Conservation (phyloP, 2,113 vertebrate species). For the Sorex araneus region DNA sequence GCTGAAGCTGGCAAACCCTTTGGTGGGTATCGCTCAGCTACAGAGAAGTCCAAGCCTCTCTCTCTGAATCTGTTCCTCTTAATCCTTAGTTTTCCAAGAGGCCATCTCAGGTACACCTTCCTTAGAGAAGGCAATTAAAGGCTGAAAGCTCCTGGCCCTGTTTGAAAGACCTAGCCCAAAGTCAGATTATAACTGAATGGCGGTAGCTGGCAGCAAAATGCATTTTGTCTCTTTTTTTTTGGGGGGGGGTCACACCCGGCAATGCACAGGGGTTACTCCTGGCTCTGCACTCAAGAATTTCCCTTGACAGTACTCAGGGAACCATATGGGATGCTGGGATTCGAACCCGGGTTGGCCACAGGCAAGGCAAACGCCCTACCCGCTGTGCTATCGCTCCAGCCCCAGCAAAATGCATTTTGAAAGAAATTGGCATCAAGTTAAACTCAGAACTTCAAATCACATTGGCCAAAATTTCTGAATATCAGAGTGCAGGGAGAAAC, state of each 20-base stretch:
- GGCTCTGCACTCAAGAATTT: too few species aligned
- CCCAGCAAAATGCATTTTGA: conserved; percentile 62
- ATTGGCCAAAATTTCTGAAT: conserved; percentile 62
- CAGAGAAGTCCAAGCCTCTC: conserved; percentile 58
- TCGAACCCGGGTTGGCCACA: too few species aligned
- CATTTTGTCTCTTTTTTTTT: too few species aligned
- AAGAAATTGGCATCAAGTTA: conserved; percentile 67
- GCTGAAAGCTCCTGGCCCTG: conserved; percentile 6
- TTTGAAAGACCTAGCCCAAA: conserved; percentile 1
- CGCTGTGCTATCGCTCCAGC: too few species aligned
- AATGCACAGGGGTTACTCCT: too few species aligned
- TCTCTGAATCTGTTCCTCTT: conserved; percentile 38
- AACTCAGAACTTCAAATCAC: conserved; percentile 59
- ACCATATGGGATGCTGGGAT: too few species aligned
- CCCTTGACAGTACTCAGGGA: too few species aligned
- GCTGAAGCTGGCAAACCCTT: background rate
- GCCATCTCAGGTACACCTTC: background rate
- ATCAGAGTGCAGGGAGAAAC: conserved; percentile 21
- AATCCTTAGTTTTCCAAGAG: conserved; percentile 64
- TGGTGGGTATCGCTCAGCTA: background rate
- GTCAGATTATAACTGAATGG: conserved; percentile 62
- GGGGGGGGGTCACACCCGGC: too few species aligned
- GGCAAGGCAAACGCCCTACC: too few species aligned
- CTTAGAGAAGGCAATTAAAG: background rate
- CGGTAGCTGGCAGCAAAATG: conserved; percentile 42